phyloP scores from a whole-genome alignment of 1,140 invertebrate genomes.

The Tetramorium simillimum region DNA sequence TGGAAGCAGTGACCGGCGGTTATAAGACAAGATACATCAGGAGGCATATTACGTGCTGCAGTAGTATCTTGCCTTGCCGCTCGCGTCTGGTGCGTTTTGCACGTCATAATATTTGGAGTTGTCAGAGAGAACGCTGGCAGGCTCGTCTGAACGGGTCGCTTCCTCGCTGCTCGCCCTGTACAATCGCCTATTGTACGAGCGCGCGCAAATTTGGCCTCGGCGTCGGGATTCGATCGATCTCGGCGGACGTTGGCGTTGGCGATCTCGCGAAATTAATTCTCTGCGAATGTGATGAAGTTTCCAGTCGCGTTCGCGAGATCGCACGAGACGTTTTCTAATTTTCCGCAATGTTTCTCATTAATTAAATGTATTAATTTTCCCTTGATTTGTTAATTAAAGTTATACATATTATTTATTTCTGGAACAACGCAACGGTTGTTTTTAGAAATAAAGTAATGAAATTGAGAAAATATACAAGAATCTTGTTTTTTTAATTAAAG shows the following conservation, averaged over 20 bases:
- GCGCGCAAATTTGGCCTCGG: conserved; percentile 24
- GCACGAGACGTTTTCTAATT: no score
- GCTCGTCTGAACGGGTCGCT: conserved; percentile 13
- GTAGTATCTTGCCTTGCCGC: neutral
- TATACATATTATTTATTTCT: neutral
- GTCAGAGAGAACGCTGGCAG: conserved; percentile 58
- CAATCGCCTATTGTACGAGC: conserved; percentile 53
- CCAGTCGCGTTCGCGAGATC: neutral
- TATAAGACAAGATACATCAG: conserved; percentile 36
- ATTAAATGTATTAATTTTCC: neutral
- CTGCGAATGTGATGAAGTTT: neutral
- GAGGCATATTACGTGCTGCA: conserved; percentile 31
- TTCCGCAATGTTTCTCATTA: neutral
- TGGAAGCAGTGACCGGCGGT: conserved; percentile 47
- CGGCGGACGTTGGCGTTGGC: neutral
- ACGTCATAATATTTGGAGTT: conserved; percentile 78
- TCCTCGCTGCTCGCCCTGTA: conserved; percentile 14
- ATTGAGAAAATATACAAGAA: neutral
- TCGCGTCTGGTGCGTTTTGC: conserved; percentile 55
- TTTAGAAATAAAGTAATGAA: conserved; percentile 1
- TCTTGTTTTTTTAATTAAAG: conserved; percentile 62
- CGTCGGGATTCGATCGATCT: conserved; percentile 21
- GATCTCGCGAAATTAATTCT: conserved; percentile 34
- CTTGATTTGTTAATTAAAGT: neutral
- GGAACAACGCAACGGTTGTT: neutral